These are phyloP conservation scores for Ptychoptera contaminata DNA, from an alignment of 2,888 invertebrate species.

Conservation along the genomic window DNA sequence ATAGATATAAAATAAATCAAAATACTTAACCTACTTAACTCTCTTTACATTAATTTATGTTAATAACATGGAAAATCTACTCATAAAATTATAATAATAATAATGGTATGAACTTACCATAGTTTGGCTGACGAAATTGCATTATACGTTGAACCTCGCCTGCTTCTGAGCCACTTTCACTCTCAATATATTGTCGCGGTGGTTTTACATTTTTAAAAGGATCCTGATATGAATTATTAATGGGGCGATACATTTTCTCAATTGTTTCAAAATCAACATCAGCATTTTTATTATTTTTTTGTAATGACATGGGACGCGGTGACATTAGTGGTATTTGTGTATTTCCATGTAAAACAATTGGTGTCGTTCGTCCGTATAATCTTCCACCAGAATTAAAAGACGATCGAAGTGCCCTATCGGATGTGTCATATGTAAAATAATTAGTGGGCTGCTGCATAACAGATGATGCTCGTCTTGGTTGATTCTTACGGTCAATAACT, in stretches of 20 bases:
- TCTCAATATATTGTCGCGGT: slow-evolving; percentile 30
- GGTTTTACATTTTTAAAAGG: slow-evolving; percentile 6
- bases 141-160: slow-evolving; percentile 52
- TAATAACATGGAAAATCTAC: no score
- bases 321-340: background rate
- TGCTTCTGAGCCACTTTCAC: slow-evolving; percentile 57
- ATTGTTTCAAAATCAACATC: slow-evolving; percentile 3
- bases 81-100: no score
- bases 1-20: no score
- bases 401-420: background rate
- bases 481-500: background rate
- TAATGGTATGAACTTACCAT: background rate
- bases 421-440: background rate
- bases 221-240: slow-evolving; percentile 4
- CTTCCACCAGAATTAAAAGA: no score
- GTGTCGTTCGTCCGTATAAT: no score
- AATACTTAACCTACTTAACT: no score
- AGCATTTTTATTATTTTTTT: background rate
- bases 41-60: no score
- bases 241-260: slow-evolving; percentile 5
- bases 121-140: slow-evolving; percentile 12
- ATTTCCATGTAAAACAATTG: background rate
- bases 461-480: background rate
- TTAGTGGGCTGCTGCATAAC: background rate
- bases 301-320: background rate